Evolutionary conservation across 2,888 invertebrate genomes (phyloP), one percentile per base, ranked within the genome.

Genomic region (Meteorus colon): DNA sequence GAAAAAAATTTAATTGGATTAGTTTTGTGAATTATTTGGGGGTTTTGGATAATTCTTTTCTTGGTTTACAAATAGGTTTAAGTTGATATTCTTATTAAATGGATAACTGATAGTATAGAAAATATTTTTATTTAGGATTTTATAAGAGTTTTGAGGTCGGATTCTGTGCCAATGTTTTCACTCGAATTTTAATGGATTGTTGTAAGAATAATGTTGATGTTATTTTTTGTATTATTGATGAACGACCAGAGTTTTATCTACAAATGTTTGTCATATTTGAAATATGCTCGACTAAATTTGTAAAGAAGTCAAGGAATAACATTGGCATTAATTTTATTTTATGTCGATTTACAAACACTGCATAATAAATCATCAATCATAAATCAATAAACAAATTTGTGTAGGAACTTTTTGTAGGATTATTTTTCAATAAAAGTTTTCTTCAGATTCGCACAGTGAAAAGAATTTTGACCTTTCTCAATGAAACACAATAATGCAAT

Each of bases 401-500:
- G 4, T 6, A 19, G 19, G 1, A 55, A 10, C 55, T 55, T 8
- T 19, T 19, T 19, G 19, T 8, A n/a, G n/a, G n/a, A 19, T 19
- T 55, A 55, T 55, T 19, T 6, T 55, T 24, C 4, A 55, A n/a
- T 24, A 55, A 24, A 55, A 55, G 10, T 55, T 19, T 55, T 55
- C 1, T 55, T 55, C n/a, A 19, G 8, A 24, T 41, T 12, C 12
- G 1, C 8, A 24, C 4, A 3, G 19, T 55, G 19, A 19, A 8
- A 24, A 55, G 4, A 55, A n/a, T 24, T 55, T 19, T 8, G 29
- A 34, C 60, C 62, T 55, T 59, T 16, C 16, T 59, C 24, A 31
- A 55, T 45, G 16, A 12, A 51, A 67, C 63, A 29, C 27, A 12
- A 63, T 66, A 70, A 72, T 76, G 65, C 69, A 67, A 66, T 73